phyloP scores from a whole-genome alignment of 1,140 invertebrate species.

The Antheraea mylitta region DNA sequence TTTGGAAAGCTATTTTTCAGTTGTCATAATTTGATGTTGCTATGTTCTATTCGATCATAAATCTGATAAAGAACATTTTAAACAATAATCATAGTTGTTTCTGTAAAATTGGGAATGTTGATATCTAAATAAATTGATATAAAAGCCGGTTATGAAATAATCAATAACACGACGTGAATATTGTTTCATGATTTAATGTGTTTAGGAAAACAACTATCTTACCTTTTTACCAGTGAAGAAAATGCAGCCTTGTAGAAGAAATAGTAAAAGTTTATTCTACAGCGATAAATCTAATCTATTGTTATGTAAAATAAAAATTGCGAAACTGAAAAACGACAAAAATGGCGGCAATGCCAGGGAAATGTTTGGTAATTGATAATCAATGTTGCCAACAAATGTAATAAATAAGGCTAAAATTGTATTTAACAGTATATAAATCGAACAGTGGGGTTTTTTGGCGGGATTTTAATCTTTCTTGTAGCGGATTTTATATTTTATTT shows the following conservation, averaged over 20 bases:
- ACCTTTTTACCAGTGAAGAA: not conserved
- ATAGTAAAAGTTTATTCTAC: constrained; percentile 9
- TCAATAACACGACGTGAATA: constrained; percentile 28
- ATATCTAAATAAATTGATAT: constrained; percentile 8
- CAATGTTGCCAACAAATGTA: not conserved
- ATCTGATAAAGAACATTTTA: not conserved
- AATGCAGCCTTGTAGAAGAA: not conserved
- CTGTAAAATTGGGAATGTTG: not conserved
- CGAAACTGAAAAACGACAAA: constrained; percentile 26
- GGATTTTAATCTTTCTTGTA: too few relatives aligned
- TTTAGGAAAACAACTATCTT: not conserved
- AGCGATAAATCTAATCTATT: constrained; percentile 13
- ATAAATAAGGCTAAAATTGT: too few relatives aligned
- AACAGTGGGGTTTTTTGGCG: too few relatives aligned
- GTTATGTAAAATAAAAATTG: constrained; percentile 13
- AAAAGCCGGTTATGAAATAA: constrained; percentile 27
- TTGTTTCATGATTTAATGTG: not conserved
- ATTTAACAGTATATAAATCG: too few relatives aligned
- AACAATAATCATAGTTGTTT: not conserved
- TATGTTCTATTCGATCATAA: not conserved
- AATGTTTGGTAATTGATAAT: constrained; percentile 13
- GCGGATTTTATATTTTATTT: too few relatives aligned
- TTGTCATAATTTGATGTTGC: not conserved
- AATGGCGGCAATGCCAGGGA: constrained; percentile 27
- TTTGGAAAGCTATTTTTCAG: not conserved